phyloP scores from a whole-genome alignment of 2,113 vertebrate species.

The Ceyx cyanopectus region DNA sequence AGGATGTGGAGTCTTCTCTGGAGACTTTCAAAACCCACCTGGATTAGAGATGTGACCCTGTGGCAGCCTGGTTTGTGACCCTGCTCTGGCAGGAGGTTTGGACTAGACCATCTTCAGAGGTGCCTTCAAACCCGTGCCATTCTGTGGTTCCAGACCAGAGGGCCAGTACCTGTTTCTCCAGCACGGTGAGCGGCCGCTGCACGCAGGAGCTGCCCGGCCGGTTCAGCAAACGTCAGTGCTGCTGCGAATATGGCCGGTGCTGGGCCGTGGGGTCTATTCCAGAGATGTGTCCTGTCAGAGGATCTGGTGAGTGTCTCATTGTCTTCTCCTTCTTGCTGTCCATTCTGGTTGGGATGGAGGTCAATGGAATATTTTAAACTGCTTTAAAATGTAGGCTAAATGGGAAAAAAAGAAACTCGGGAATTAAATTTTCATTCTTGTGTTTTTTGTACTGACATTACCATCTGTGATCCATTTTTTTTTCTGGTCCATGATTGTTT shows the following conservation, averaged over 20 bases:
- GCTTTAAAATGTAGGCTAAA: neutral
- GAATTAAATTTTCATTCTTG: neutral
- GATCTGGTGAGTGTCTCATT: slow-evolving; percentile 85
- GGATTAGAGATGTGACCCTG: too few species aligned
- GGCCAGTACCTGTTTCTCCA: slow-evolving; percentile 87
- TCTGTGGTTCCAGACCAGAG: slow-evolving; percentile 84
- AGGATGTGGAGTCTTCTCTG: too few species aligned
- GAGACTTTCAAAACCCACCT: too few species aligned
- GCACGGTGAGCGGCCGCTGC: slow-evolving; percentile 87
- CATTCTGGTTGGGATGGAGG: neutral
- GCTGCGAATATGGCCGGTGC: slow-evolving; percentile 92
- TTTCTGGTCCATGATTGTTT: neutral
- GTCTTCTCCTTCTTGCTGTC: neutral
- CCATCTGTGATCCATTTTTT: slow-evolving; percentile 7
- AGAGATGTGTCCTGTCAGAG: slow-evolving; percentile 91
- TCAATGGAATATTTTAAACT: slow-evolving; percentile 1
- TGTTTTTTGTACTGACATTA: neutral
- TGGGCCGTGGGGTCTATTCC: slow-evolving; percentile 88
- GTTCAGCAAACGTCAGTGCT: slow-evolving; percentile 92
- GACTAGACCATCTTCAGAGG: neutral
- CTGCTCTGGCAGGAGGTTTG: neutral
- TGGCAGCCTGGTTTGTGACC: too few species aligned
- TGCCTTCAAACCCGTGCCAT: neutral
- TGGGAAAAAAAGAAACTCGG: neutral
- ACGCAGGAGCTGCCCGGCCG: slow-evolving; percentile 86